Percentiles rank a stretch among this genome's conserved stretches.
Conservation (phyloP, 2,113 vertebrate species). For the Ceyx margarethae region DNA sequence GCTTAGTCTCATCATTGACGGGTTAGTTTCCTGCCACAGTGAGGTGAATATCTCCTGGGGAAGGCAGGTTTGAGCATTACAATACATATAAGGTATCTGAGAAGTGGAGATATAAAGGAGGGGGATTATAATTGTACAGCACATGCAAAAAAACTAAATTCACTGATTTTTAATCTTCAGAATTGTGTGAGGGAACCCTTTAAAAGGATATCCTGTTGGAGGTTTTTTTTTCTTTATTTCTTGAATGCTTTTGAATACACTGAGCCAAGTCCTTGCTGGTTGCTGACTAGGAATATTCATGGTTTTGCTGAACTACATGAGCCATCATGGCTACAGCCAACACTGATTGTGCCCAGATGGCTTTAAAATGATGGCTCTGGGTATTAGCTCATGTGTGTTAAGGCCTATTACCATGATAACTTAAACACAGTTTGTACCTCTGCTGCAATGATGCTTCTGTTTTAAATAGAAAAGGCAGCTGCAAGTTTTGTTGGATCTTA, state of each 20-base stretch:
- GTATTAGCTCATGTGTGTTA: not conserved
- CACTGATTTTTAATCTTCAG: not conserved
- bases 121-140: not conserved
- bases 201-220: not conserved
- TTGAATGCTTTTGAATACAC: not conserved
- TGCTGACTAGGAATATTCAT: constrained; percentile 49
- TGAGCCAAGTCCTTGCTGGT: constrained; percentile 14
- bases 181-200: not conserved
- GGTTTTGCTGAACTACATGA: constrained; percentile 20
- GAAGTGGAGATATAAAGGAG: not conserved
- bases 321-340: not conserved
- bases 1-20: not conserved
- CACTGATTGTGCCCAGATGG: not conserved
- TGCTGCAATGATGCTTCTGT: not conserved
- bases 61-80: not conserved
- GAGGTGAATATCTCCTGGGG: not conserved
- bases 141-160: not conserved
- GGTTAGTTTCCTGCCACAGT: not conserved
- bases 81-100: not conserved
- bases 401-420: not conserved
- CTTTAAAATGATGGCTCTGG: not conserved
- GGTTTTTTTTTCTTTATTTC: not conserved
- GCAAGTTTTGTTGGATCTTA: not conserved
- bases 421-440: not conserved
- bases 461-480: constrained; percentile 22